Evolutionary conservation across 2,113 vertebrate genomes (phyloP).

Genomic region (Myrmecobius fasciatus): DNA sequence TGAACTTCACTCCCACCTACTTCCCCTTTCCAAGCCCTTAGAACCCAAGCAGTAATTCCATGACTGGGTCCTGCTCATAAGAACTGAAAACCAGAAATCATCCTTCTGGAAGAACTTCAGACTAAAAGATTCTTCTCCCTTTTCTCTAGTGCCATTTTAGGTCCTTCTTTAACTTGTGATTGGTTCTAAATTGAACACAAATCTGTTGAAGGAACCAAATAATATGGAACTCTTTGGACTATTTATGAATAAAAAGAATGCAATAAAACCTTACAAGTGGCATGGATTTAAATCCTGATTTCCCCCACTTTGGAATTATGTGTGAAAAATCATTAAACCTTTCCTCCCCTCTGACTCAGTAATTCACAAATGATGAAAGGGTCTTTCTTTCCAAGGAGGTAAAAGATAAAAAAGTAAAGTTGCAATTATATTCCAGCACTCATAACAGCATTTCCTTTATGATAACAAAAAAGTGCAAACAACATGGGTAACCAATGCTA

Average conservation of each 20-base stretch:
- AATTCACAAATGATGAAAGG: neutral
- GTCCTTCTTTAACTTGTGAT: neutral
- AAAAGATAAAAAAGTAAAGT: neutral
- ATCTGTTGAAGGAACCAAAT: neutral
- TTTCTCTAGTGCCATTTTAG: neutral
- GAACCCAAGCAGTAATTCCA: neutral
- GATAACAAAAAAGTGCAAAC: neutral
- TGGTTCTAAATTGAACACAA: slow-evolving; percentile 5
- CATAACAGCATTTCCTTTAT: neutral
- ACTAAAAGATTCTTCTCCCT: neutral
- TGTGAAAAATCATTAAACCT: neutral
- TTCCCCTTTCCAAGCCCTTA: neutral
- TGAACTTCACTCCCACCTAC: slow-evolving; percentile 7
- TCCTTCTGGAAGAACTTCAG: neutral
- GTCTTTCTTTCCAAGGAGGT: neutral
- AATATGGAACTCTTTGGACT: neutral
- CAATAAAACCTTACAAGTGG: neutral
- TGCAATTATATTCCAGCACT: neutral
- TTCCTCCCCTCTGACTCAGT: neutral
- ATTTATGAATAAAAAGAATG: neutral
- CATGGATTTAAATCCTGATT: neutral
- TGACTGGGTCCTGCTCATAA: neutral
- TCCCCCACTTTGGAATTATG: neutral
- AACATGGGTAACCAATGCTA: neutral
- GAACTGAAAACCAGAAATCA: neutral